Base-by-base conservation (phyloP, 2,888 invertebrate genomes). In the Melanostoma mellinum region DNA sequence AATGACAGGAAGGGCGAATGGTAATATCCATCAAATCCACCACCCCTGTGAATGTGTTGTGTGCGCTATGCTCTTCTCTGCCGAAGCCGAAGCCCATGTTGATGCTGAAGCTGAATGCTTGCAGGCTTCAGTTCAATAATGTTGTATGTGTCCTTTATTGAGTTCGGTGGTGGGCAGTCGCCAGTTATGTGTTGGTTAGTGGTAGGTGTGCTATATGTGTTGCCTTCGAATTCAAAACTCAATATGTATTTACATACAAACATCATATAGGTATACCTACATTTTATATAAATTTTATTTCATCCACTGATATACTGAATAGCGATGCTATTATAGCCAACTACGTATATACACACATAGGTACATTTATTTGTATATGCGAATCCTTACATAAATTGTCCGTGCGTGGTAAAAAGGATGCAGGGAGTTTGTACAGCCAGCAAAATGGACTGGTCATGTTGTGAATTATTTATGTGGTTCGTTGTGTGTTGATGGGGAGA, bases 11-110 rank as follows among this genome's bases (percentile, higher is more conserved):
- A 84, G 79, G 84, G 84, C 84, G 79, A 84, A 79, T 84, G 79
- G 84, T 84, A 84, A 84, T 84, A 84, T 84, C 79, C 79, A 84
- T 84, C 84, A 84, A 84, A 84, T 84, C 79, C 84, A 84, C 84
- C 71, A 74, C 84, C 84, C 79, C 74, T 84, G 74, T 79, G 74
- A 75, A 73, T 20, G 32, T 84, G 84, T 79, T 74, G 79, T 79
- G 74, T 75, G 71, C 79, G 58, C 81, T 65, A 6, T 53, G 38
- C 61, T 48, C 3, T 38, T 20, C 55, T 38, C 3, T 6, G 55
- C 67, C 55, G 48, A 33, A 48, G 30, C 53, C 20, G 38, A 35
- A 20, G 56, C 61, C 44, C 10, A 9, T 6, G 68, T 36, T 56
- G n/a, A 5, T 35, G 55, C 60, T 53, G 72, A 60, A 33, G 58